Conservation (phyloP, 2,113 vertebrate genomes). For the Coptodon rendalli region DNA sequence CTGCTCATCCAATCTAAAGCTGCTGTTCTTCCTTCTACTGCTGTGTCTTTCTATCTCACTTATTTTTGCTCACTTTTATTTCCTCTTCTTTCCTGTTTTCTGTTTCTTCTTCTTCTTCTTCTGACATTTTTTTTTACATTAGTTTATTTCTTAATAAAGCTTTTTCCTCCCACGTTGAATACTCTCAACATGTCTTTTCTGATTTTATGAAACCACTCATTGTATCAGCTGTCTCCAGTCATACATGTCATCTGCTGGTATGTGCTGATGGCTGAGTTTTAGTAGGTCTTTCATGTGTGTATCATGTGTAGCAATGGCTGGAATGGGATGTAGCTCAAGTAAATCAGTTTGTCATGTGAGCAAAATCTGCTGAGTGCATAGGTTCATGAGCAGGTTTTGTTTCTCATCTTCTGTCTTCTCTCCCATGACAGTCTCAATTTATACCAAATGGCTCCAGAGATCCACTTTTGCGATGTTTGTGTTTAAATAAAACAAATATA, state of each 20-base stretch:
- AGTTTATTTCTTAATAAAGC: not conserved
- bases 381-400: slow-evolving; percentile 60
- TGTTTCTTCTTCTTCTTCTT: not conserved
- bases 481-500: not conserved
- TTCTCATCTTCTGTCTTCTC: slow-evolving; percentile 40
- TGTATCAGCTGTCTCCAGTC: slow-evolving; percentile 48
- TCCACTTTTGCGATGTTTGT: not conserved
- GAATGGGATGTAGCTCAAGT: slow-evolving; percentile 57
- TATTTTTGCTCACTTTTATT: not conserved
- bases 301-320: slow-evolving; percentile 64
- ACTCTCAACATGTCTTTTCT: not conserved
- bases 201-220: slow-evolving; percentile 9
- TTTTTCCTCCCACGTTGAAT: not conserved
- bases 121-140: not conserved
- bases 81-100: not conserved
- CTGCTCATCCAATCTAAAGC: slow-evolving; percentile 37
- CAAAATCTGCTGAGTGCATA: slow-evolving; percentile 61
- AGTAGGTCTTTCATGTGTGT: slow-evolving; percentile 60
- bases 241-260: slow-evolving; percentile 57
- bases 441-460: not conserved
- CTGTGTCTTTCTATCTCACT: not conserved
- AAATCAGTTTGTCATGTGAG: slow-evolving; percentile 75
- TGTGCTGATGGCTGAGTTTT: slow-evolving; percentile 66
- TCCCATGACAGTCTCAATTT: not conserved
- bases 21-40: slow-evolving; percentile 14